Conservation (phyloP, 2,113 vertebrate genomes). For the Crypturellus undulatus region DNA sequence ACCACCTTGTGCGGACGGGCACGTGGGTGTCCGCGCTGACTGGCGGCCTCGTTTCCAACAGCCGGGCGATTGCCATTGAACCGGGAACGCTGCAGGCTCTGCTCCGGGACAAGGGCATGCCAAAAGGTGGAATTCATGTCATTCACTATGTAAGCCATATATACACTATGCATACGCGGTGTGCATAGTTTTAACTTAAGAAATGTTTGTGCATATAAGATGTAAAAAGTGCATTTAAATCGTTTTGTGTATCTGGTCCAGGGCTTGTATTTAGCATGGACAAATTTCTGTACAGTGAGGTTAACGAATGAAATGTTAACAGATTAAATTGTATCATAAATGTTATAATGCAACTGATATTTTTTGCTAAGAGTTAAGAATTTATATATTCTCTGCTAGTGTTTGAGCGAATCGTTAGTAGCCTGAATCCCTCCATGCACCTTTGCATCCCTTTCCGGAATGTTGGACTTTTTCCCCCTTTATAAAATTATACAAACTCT, state of each 20-base stretch:
- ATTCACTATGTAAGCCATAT: constrained; percentile 80
- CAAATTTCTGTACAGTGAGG: constrained; percentile 66
- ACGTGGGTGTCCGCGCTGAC: not conserved
- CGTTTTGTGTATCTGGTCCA: constrained; percentile 70
- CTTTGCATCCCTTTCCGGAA: constrained; percentile 57
- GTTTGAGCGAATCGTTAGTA: constrained; percentile 60
- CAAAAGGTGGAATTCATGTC: constrained; percentile 60
- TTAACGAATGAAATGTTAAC: constrained; percentile 67
- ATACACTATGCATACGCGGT: constrained; percentile 70
- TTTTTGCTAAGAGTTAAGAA: constrained; percentile 76
- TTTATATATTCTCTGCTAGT: constrained; percentile 64
- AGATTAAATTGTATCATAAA: constrained; percentile 71
- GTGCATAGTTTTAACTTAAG: constrained; percentile 79
- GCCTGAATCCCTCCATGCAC: constrained; percentile 19
- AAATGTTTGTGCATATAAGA: constrained; percentile 70
- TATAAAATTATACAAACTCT: constrained; percentile 14
- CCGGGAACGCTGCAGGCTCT: constrained; percentile 40
- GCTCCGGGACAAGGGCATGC: constrained; percentile 27
- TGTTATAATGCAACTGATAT: constrained; percentile 64
- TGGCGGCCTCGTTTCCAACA: constrained; percentile 30
- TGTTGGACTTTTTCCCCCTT: constrained; percentile 6
- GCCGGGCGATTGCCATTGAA: constrained; percentile 47
- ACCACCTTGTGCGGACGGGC: not conserved
- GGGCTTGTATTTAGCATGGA: constrained; percentile 70
- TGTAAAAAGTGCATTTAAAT: constrained; percentile 72